A percentile compares a stretch with the other conserved stretches of the same genome.
Conservation (phyloP, 2,888 invertebrate genomes). For the Agrotis exclamationis region DNA sequence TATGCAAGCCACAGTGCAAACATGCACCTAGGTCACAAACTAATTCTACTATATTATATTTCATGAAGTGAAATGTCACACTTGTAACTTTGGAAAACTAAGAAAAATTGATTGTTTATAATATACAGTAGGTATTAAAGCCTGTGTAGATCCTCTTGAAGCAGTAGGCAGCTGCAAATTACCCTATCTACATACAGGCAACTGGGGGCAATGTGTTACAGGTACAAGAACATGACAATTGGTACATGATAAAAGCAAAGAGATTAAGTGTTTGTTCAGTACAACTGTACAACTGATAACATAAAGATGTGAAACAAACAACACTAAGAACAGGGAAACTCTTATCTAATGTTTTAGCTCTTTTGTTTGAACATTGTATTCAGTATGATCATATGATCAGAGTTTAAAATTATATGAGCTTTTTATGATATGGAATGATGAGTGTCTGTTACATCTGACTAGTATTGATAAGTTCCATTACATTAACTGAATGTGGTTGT, state of each 20-base stretch:
- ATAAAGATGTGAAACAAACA: conserved; percentile 50
- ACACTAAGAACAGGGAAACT: conserved; percentile 25
- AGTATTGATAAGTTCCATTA: not conserved
- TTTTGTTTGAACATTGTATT: conserved; percentile 5
- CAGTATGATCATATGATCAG: not conserved
- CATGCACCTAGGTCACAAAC: no score
- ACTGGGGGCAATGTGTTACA: not conserved
- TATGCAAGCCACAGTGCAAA: no score
- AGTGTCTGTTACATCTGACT: not conserved
- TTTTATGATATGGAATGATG: not conserved
- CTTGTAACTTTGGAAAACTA: no score
- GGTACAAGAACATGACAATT: conserved; percentile 25
- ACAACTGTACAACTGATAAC: conserved; percentile 49
- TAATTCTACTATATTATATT: no score
- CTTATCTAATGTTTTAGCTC: conserved; percentile 38
- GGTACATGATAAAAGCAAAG: conserved; percentile 39
- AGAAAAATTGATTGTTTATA: no score
- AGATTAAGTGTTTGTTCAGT: conserved; percentile 50
- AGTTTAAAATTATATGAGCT: not conserved
- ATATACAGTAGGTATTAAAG: no score
- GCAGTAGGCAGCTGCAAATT: no score
- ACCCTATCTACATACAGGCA: not conserved
- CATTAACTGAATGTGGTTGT: not conserved
- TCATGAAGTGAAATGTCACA: no score
- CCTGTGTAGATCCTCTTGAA: no score